These are phyloP conservation scores for Hydrophis major DNA, from an alignment of 2,797 vertebrate genomes.

Conservation along the genomic window DNA sequence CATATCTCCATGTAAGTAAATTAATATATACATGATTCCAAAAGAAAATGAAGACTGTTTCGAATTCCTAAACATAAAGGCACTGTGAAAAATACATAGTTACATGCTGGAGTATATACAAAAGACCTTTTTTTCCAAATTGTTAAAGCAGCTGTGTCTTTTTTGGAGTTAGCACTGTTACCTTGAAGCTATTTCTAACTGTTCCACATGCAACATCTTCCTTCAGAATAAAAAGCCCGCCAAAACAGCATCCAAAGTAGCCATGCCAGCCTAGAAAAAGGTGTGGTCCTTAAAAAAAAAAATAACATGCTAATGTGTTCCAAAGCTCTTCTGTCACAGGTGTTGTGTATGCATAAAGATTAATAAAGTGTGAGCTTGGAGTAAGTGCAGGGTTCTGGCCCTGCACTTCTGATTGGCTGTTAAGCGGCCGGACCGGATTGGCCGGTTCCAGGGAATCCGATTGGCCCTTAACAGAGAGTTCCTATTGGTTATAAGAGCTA, in stretches of 20 bases:
- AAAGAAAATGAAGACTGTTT: constrained; percentile 43
- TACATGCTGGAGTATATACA: not conserved
- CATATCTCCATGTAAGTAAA: constrained; percentile 40
- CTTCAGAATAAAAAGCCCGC: not conserved
- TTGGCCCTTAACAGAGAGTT: no score
- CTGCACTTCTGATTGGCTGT: no score
- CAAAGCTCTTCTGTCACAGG: not conserved
- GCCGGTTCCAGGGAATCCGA: no score
- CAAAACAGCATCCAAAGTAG: not conserved
- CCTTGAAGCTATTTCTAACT: not conserved
- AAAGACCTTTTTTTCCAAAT: not conserved
- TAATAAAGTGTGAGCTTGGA: no score
- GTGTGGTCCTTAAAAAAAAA: not conserved
- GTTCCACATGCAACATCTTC: not conserved
- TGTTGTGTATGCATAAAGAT: no score
- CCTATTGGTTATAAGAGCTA: no score
- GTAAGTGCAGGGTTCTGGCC: no score
- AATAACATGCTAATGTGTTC: not conserved
- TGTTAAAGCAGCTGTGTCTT: not conserved
- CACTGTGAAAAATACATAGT: not conserved
- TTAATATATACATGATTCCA: constrained; percentile 52
- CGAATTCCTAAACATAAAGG: constrained; percentile 34
- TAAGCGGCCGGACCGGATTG: no score
- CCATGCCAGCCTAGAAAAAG: not conserved
- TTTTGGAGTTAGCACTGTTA: not conserved